Base-by-base conservation (phyloP, 2,797 vertebrate species). In the Geotria australis region DNA sequence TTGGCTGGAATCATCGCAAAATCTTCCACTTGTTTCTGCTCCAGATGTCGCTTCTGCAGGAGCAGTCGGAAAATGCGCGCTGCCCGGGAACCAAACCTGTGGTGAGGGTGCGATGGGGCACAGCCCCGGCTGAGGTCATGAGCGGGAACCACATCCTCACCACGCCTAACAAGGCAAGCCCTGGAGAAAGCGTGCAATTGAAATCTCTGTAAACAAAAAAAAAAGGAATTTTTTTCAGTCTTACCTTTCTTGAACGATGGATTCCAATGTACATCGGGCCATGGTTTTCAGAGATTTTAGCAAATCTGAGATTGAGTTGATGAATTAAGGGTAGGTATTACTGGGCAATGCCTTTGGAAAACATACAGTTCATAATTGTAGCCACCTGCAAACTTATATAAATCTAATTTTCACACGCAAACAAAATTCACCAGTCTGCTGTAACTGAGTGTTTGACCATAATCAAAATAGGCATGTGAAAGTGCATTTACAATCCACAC, bases 1-100 rank as follows among this genome's bases (percentile, higher is more conserved):
- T 95, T 95, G 12, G 85, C 85, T 2, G 85, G 86, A 66, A 94
- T 79, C 88, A 95, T 96, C 48, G 88, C 85, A 47, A 94, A 95
- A 61, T 96, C 88, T 66, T 96, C 88, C 66, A 95, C 88, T 62
- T 96, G 88, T 65, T 96, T 96, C 71, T 96, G 88, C 61, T 95
- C 88, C 68, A 96, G 61, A 57, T 95, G 80, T 56, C 72, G 79
- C 70, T 93, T 85, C 61, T 77, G 71, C 60, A 81, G 74, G 63
- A 78, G 69, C 66, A 91, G 62, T 4, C 80, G 77, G 68, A 86
- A 83, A 61, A 94, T 85, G 56, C 86, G 73, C 12, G 83, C 81
- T 1, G 81, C 85, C 58, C 85, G 72, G 48, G 85, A 83, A 3
- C 85, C 86, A 10, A 89, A 91, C 59, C 86, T 94, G 63, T 58